These are phyloP conservation scores for Leptodactylus fallax DNA, from an alignment of 2,797 vertebrate species.

Conservation along the genomic window DNA sequence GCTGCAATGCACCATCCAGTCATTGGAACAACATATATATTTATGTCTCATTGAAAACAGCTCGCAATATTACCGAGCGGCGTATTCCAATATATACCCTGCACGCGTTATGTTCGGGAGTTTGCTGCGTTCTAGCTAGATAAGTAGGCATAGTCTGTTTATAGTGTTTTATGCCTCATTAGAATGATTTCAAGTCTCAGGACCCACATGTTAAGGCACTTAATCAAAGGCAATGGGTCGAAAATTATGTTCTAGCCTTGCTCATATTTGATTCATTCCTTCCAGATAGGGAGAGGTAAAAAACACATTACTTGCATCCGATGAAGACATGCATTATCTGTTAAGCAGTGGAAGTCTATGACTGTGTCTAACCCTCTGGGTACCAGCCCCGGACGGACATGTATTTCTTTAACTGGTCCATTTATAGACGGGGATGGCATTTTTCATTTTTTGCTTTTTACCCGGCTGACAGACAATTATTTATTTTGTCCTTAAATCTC, in stretches of 20 bases:
- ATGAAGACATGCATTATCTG: constrained; percentile 93
- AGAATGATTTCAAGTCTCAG: constrained; percentile 93
- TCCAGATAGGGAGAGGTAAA: constrained; percentile 89
- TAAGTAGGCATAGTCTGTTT: constrained; percentile 78
- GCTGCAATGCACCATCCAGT: constrained; percentile 11
- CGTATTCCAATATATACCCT: constrained; percentile 29
- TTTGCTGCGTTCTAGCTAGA: constrained; percentile 90
- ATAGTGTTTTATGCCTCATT: constrained; percentile 95
- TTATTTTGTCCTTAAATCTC: constrained; percentile 77
- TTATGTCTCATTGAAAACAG: constrained; percentile 46
- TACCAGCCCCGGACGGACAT: constrained; percentile 74
- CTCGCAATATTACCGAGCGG: constrained; percentile 18
- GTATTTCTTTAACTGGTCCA: constrained; percentile 83
- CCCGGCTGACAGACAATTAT: constrained; percentile 78
- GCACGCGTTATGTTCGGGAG: constrained; percentile 73
- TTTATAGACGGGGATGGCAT: constrained; percentile 75
- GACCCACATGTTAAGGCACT: constrained; percentile 96
- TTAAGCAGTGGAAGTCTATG: constrained; percentile 95
- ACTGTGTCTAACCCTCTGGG: constrained; percentile 88
- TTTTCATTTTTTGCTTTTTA: constrained; percentile 74
- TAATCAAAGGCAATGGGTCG: constrained; percentile 99
- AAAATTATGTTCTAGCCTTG: constrained; percentile 95
- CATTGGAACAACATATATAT: constrained; percentile 71
- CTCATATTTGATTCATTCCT: constrained; percentile 98
- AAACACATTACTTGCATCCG: constrained; percentile 84